phyloP scores from a whole-genome alignment of 2,113 vertebrate genomes.

The Motacilla alba region DNA sequence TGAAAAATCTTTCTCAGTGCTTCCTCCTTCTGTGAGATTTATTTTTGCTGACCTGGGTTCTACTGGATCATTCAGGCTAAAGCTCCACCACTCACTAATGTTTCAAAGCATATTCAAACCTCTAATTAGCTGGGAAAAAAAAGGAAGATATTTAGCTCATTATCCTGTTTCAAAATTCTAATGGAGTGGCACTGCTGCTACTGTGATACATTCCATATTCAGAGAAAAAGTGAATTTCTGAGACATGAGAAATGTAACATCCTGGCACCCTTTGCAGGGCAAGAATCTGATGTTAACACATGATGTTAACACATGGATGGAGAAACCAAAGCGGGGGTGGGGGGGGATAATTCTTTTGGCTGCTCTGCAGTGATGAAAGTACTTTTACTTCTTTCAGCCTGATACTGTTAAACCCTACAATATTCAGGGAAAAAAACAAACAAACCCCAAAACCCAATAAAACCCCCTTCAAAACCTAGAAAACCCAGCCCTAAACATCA shows the following conservation, averaged over 20 bases:
- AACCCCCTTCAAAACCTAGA: accelerated
- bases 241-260: not conserved
- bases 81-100: not conserved
- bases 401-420: not conserved
- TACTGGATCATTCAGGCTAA: not conserved
- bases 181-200: not conserved
- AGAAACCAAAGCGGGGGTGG: not conserved
- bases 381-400: not conserved
- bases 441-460: not conserved
- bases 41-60: not conserved
- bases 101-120: not conserved
- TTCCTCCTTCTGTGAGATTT: not conserved
- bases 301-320: not conserved
- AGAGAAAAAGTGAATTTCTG: not conserved
- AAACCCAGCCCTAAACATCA: not conserved
- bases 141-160: not conserved
- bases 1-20: accelerated
- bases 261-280: not conserved
- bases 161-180: not conserved
- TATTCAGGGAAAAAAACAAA: not conserved
- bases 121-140: not conserved
- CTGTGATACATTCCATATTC: not conserved
- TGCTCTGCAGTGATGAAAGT: not conserved
- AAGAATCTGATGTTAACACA: not conserved
- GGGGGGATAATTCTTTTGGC: not conserved